These are phyloP conservation scores for Tetranychus cinnabarinus DNA, from an alignment of 1,140 invertebrate species.

Conservation along the genomic window DNA sequence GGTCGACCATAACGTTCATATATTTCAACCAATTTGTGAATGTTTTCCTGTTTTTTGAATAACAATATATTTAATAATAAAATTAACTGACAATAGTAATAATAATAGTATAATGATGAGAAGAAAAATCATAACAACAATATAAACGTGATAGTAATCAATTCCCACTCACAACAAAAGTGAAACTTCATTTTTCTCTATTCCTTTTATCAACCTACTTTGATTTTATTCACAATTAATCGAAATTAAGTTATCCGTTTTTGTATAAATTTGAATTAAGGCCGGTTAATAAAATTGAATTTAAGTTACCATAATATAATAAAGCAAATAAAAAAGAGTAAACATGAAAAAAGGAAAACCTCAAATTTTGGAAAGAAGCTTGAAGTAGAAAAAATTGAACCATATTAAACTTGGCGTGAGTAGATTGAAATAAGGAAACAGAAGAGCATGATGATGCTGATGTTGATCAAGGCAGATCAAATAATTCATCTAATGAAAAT, in stretches of 20 bases:
- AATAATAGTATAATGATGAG: neutral
- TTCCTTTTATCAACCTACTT: no score
- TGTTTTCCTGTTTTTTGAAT: slow-evolving; percentile 12
- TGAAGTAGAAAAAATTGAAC: neutral
- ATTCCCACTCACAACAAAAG: neutral
- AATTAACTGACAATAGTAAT: neutral
- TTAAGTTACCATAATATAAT: no score
- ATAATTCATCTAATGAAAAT: neutral
- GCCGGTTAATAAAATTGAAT: no score
- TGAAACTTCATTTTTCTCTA: no score
- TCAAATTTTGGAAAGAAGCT: neutral
- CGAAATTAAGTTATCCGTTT: no score
- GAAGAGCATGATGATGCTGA: no score
- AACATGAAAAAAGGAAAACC: no score
- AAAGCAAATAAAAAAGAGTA: no score
- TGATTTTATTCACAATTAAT: no score
- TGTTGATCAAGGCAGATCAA: neutral
- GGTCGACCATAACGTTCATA: slow-evolving; percentile 21
- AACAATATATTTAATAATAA: slow-evolving; percentile 1
- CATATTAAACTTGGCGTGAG: no score
- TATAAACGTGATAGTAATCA: neutral
- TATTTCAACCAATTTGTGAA: slow-evolving; percentile 21
- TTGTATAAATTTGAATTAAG: no score
- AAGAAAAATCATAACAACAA: neutral
- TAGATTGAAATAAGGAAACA: no score